Evolutionary conservation across 2,888 invertebrate genomes (phyloP).

Genomic region (Copidosoma aretas): DNA sequence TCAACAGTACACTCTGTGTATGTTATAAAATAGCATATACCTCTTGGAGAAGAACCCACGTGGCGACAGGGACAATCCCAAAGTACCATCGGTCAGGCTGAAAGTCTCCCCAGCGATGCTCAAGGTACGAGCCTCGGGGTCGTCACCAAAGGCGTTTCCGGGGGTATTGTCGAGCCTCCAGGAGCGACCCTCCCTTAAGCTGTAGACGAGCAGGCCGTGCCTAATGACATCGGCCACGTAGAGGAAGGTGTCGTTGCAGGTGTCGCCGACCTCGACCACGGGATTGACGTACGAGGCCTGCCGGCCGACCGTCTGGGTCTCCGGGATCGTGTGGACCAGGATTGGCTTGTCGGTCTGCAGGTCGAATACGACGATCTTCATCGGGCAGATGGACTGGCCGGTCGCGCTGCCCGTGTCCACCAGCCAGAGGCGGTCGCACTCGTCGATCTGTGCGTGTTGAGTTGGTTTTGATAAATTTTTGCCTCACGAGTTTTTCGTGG

Average conservation of each 20-base stretch:
- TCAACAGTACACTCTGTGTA: too few species aligned
- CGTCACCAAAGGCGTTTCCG: conserved; percentile 59
- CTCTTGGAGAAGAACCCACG: conserved; percentile 53
- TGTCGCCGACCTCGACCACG: conserved; percentile 57
- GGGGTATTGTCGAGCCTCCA: conserved; percentile 59
- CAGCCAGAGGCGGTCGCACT: conserved; percentile 62
- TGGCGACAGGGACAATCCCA: conserved; percentile 60
- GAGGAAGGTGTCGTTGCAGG: conserved; percentile 55
- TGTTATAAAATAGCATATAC: too few species aligned
- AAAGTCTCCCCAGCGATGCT: conserved; percentile 58
- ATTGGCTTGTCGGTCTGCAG: conserved; percentile 56
- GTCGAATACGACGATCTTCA: conserved; percentile 61
- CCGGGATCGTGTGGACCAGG: conserved; percentile 56
- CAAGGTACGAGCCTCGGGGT: conserved; percentile 53
- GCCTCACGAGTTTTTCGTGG: not conserved
- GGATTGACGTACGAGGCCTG: conserved; percentile 57
- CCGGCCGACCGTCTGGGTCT: conserved; percentile 51
- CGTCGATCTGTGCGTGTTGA: conserved; percentile 55
- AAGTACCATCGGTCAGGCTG: conserved; percentile 57
- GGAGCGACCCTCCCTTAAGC: conserved; percentile 51
- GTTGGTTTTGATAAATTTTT: not conserved
- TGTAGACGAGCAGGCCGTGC: conserved; percentile 58
- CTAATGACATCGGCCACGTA: conserved; percentile 58
- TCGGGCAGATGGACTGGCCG: conserved; percentile 52
- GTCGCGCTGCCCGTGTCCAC: conserved; percentile 57